These are phyloP conservation scores for Solea senegalensis DNA, from an alignment of 2,113 vertebrate species.

Conservation along the genomic window DNA sequence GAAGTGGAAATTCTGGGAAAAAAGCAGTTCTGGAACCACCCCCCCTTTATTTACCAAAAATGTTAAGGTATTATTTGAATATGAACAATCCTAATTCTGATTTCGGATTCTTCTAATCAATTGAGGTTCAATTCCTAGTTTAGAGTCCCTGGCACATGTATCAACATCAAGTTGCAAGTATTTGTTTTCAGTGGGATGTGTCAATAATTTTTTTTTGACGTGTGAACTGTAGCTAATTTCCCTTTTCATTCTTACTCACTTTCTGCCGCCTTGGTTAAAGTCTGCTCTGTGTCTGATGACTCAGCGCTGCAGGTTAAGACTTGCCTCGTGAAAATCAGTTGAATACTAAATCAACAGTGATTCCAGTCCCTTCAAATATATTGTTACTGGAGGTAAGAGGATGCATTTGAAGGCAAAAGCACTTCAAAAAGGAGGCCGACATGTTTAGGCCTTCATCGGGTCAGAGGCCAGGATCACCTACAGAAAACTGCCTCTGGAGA, in stretches of 20 bases:
- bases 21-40: too few relatives aligned
- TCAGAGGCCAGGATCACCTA: slow-evolving; percentile 41
- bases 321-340: neutral
- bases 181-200: too few relatives aligned
- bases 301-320: neutral
- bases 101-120: too few relatives aligned
- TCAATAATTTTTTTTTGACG: too few relatives aligned
- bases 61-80: too few relatives aligned
- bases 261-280: neutral
- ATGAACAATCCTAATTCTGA: too few relatives aligned
- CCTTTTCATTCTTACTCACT: neutral
- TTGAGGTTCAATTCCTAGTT: too few relatives aligned
- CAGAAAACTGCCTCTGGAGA: slow-evolving; percentile 30
- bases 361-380: neutral
- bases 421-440: slow-evolving; percentile 2
- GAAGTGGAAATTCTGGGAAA: too few relatives aligned
- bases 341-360: neutral
- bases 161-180: too few relatives aligned
- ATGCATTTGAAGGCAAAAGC: slow-evolving; percentile 3
- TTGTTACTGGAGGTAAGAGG: neutral
- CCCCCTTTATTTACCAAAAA: too few relatives aligned
- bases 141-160: too few relatives aligned
- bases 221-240: too few relatives aligned
- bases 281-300: neutral
- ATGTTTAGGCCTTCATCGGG: slow-evolving; percentile 35